A percentile compares a stretch with the other conserved stretches of the same genome.
Conservation (phyloP, 92 coral and sea anemone species). For the Hydrozoanthus gracilis region DNA sequence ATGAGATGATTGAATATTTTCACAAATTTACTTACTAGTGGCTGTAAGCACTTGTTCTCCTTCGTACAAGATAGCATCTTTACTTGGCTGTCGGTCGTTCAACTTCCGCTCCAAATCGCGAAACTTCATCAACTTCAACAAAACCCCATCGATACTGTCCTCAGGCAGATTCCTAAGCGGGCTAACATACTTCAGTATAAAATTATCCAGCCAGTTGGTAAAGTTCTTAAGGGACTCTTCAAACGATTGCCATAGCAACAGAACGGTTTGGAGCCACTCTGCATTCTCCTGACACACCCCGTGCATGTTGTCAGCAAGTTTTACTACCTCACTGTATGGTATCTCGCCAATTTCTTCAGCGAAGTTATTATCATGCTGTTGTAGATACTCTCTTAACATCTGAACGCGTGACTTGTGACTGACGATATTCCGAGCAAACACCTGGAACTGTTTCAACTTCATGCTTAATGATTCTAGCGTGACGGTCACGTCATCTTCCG, state of each 20-base stretch:
- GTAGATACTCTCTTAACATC: conserved; percentile 75
- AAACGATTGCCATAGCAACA: conserved; percentile 91
- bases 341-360: conserved; percentile 53
- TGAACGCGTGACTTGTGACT: conserved; percentile 81
- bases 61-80: conserved; percentile 85
- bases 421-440: conserved; percentile 76
- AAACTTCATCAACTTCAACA: conserved; percentile 84
- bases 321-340: conserved; percentile 54
- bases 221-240: conserved; percentile 78
- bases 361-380: conserved; percentile 62
- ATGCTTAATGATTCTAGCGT: conserved; percentile 76
- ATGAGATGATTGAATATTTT: not conserved
- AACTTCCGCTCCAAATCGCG: conserved; percentile 93
- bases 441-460: conserved; percentile 87
- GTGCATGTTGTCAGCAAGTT: conserved; percentile 87
- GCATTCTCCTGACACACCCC: conserved; percentile 86
- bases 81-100: conserved; percentile 82
- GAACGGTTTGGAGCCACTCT: conserved; percentile 79
- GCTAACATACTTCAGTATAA: conserved; percentile 61
- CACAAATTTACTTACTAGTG: conserved; percentile 63
- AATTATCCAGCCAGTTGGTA: conserved; percentile 77
- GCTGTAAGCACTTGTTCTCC: conserved; percentile 92
- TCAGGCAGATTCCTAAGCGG: conserved; percentile 80
- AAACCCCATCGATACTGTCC: conserved; percentile 78
- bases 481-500: conserved; percentile 74